Base-by-base conservation (phyloP, 2,888 invertebrate species). In the Orthosia gracilis region DNA sequence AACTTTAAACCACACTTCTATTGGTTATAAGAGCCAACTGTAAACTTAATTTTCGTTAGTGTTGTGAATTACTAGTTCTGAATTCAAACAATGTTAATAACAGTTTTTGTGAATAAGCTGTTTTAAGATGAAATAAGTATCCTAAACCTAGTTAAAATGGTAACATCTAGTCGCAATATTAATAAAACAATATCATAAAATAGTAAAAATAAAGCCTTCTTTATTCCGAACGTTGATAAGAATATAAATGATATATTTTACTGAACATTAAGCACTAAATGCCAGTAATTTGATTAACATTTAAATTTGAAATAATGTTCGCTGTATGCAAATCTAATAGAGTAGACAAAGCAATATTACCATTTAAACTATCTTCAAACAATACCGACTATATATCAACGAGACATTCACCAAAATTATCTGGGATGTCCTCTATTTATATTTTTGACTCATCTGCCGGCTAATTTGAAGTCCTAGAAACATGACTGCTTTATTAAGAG, bases 361-460 rank as follows among this genome's bases (percentile, higher is more conserved):
- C 83, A 86, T 86, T 78, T 83, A 78, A 81, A 86, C 83, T 84
- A 85, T 84, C 86, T 86, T 86, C 78, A 81, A 86, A 86, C 83
- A 86, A 86, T 85, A 76, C 86, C 85, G 86, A 73, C 74, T 78
- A 81, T 84, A 67, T 83, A 76, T 86, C 81, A 86, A 75, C 66
- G 62, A 68, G 77, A 80, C 81, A 71, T 83, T 84, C 75, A 78
- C 83, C 79, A 68, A 85, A 86, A 81, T 80, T 81, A 86, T 77
- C 67, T 81, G 62, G 70, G 71, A 81, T 74, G 47, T 70, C 65
- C 40, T 71, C 63, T 67, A 81, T 68, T 80, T 59, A 62, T 45
- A 69, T 83, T 83, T 82, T 83, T 83, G 65, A 68, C 61, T 81
- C 67, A 65, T 74, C 74, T 65, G 13, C 12, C 50, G 17, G 23